These are phyloP conservation scores for Melieria picta DNA, from an alignment of 2,888 invertebrate species.

Conservation along the genomic window DNA sequence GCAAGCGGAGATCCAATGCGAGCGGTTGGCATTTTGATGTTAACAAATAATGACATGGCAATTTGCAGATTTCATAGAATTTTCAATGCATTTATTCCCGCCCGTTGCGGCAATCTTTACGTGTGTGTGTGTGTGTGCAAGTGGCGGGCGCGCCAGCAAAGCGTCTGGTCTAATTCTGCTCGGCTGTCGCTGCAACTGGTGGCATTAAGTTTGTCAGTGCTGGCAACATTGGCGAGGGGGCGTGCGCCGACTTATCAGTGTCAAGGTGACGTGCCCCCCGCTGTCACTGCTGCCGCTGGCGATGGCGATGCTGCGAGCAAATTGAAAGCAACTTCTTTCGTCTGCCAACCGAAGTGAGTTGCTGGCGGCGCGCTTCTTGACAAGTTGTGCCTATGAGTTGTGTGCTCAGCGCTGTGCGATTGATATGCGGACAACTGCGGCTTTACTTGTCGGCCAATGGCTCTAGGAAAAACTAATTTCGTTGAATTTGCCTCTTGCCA, in stretches of 20 bases:
- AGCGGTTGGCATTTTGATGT: conserved; percentile 49
- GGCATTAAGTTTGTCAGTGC: conserved; percentile 31
- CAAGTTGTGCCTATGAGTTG: neutral
- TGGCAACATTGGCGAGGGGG: conserved; percentile 12
- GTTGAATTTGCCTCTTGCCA: neutral
- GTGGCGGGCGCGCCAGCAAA: conserved; percentile 18
- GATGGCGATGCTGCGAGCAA: conserved; percentile 14
- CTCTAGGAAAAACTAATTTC: neutral
- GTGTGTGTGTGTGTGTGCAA: conserved; percentile 3
- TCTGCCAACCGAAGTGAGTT: neutral
- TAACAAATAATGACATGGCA: conserved; percentile 64
- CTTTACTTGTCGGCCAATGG: neutral
- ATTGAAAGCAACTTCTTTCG: neutral
- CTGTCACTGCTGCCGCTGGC: conserved; percentile 48
- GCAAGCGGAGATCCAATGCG: conserved; percentile 41
- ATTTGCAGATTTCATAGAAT: conserved; percentile 64
- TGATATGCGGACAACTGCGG: neutral
- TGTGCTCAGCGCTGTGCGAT: neutral
- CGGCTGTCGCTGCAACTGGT: conserved; percentile 16
- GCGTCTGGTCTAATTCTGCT: neutral
- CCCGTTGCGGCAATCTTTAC: conserved; percentile 41
- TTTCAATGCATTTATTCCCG: conserved; percentile 39
- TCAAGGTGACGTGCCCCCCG: conserved; percentile 52
- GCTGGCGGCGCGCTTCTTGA: neutral
- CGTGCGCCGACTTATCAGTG: conserved; percentile 50